Conservation (phyloP, 2,888 invertebrate genomes). For the Scaptomyza cyrtandrae region DNA sequence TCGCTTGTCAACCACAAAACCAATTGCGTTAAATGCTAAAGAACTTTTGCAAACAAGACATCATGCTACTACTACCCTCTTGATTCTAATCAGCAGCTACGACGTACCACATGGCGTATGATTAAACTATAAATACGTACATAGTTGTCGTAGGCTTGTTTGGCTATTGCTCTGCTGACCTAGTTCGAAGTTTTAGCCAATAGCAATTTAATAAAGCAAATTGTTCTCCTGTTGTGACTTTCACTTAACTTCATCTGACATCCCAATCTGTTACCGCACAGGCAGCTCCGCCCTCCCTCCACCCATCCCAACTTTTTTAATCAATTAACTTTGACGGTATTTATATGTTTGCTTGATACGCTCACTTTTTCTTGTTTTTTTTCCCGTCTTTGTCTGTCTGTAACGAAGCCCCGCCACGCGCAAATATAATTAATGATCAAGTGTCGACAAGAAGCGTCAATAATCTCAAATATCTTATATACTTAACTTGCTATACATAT, state of each 20-base stretch:
- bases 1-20: constrained; percentile 1
- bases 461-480: constrained; percentile 60
- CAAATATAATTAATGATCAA: constrained; percentile 77
- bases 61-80: constrained; percentile 26
- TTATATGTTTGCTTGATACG: constrained; percentile 58
- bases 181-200: constrained; percentile 44
- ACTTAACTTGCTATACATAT: constrained; percentile 15
- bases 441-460: constrained; percentile 58
- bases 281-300: not conserved
- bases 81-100: constrained; percentile 35
- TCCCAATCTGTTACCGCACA: too few species aligned
- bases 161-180: constrained; percentile 38
- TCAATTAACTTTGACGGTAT: constrained; percentile 70
- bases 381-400: constrained; percentile 6
- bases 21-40: constrained; percentile 21
- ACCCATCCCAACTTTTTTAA: constrained; percentile 40
- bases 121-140: constrained; percentile 4
- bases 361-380: not conserved
- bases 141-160: constrained; percentile 11
- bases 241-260: not conserved
- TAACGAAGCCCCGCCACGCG: constrained; percentile 46
- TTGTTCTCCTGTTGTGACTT: constrained; percentile 57
- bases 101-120: constrained; percentile 36
- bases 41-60: constrained; percentile 8
- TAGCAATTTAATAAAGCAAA: constrained; percentile 73